phyloP scores from a whole-genome alignment of 2,113 vertebrate genomes.

The Corythornis vintsioides region DNA sequence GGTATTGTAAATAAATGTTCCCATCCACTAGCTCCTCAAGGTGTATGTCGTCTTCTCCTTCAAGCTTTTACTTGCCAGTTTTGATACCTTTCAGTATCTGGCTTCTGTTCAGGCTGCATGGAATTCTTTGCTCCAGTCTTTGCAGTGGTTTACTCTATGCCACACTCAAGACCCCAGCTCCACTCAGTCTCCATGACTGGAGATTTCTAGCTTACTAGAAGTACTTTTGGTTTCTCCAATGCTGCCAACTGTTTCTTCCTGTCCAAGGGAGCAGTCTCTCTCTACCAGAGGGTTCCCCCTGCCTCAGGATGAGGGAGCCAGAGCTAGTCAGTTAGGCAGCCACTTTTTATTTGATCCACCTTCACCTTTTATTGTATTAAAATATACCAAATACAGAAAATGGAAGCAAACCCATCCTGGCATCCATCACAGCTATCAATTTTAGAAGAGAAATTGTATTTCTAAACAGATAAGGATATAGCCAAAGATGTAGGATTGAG shows the following conservation, averaged over 20 bases:
- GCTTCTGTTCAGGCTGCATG: background rate
- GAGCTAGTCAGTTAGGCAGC: background rate
- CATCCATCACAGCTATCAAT: background rate
- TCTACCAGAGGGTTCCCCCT: background rate
- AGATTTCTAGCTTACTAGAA: background rate
- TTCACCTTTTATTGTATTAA: background rate
- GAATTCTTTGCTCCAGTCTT: background rate
- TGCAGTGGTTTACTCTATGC: background rate
- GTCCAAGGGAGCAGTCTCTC: background rate
- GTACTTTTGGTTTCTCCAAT: background rate
- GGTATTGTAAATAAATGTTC: background rate
- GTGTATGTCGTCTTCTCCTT: background rate
- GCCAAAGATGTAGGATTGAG: background rate
- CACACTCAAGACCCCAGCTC: fast-evolving
- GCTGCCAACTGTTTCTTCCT: background rate
- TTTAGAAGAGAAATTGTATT: background rate
- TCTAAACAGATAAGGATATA: background rate
- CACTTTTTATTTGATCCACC: background rate
- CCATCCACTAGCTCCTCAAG: background rate
- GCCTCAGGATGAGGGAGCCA: background rate
- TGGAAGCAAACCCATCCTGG: background rate
- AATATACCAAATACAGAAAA: background rate
- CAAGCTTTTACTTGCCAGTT: background rate
- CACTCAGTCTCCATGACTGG: background rate
- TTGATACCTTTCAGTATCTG: background rate